Evolutionary conservation across 2,113 vertebrate genomes (phyloP).

Genomic region (Alces alces): DNA sequence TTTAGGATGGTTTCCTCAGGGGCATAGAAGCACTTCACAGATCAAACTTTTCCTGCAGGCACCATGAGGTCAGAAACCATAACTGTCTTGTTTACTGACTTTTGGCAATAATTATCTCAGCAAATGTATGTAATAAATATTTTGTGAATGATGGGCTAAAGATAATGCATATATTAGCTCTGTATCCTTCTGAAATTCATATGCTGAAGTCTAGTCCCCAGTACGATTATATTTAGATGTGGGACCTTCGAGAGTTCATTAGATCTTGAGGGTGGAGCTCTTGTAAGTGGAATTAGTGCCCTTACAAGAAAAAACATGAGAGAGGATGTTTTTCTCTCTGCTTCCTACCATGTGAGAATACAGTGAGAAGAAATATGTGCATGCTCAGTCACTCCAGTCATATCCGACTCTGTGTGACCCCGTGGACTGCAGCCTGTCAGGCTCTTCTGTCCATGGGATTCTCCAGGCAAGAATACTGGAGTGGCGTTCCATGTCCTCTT

Average conservation of each 20-base stretch:
- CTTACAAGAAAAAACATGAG: neutral
- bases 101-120: neutral
- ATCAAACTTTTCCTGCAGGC: neutral
- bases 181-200: neutral
- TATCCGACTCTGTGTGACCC: neutral
- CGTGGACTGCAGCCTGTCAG: neutral
- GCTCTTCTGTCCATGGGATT: neutral
- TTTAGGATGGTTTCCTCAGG: neutral
- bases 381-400: neutral
- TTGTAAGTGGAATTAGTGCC: neutral
- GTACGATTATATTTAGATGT: neutral
- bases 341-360: neutral
- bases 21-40: neutral
- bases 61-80: neutral
- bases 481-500: neutral
- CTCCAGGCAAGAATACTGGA: neutral
- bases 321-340: neutral
- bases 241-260: neutral
- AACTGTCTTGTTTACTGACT: neutral
- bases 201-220: neutral
- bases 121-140: neutral
- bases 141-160: neutral
- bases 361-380: neutral
- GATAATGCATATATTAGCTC: neutral
- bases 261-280: neutral